Evolutionary conservation across 2,113 vertebrate genomes (phyloP).

Genomic region (Clarias magur): DNA sequence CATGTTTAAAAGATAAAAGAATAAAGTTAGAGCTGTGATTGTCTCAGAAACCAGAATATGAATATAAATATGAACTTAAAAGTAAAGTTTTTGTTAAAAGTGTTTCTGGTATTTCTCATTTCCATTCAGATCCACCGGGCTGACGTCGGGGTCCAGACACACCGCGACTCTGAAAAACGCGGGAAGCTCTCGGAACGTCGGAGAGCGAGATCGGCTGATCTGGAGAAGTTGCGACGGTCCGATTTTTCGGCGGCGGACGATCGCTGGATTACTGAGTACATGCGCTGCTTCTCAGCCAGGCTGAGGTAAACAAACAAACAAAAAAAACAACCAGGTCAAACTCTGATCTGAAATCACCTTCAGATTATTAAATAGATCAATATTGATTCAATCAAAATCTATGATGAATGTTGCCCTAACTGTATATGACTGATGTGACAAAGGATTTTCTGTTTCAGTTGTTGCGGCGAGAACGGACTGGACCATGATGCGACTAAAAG

Average conservation of each 20-base stretch:
- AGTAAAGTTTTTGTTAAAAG: background rate
- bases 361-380: background rate
- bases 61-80: background rate
- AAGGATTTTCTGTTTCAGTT: slow-evolving; percentile 12
- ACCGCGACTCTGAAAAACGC: slow-evolving; percentile 77
- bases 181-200: slow-evolving; percentile 69
- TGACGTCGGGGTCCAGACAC: slow-evolving; percentile 79
- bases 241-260: slow-evolving; percentile 76
- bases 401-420: background rate
- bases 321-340: background rate
- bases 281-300: slow-evolving; percentile 92
- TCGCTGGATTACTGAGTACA: slow-evolving; percentile 93
- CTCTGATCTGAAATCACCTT: background rate
- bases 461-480: background rate
- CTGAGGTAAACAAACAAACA: slow-evolving; percentile 63
- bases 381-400: background rate
- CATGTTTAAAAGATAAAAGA: background rate
- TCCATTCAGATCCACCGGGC: slow-evolving; percentile 76
- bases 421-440: background rate
- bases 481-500: background rate
- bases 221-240: slow-evolving; percentile 68
- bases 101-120: background rate
- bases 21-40: background rate
- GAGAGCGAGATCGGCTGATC: slow-evolving; percentile 79
- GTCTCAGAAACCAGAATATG: background rate